These are phyloP conservation scores for Habropoda laboriosa DNA, from an alignment of 1,140 invertebrate genomes.

Conservation along the genomic window DNA sequence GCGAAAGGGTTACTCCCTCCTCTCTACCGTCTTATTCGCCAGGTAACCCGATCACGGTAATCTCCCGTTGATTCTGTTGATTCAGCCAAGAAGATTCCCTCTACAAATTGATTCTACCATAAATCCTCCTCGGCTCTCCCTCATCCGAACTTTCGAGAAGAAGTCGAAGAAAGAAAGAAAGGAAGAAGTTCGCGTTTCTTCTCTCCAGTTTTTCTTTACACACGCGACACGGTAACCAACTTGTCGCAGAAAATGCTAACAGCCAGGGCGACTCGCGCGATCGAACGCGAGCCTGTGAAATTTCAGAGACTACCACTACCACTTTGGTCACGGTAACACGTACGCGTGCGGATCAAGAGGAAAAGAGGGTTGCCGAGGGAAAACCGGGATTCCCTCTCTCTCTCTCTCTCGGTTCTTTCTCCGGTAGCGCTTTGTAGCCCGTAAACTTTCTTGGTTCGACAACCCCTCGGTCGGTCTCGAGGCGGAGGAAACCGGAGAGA, in stretches of 20 bases:
- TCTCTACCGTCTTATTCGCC: no score
- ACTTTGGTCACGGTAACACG: conserved; percentile 8
- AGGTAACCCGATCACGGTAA: no score
- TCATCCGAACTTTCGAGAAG: neutral
- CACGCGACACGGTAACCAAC: conserved; percentile 43
- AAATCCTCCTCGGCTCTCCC: no score
- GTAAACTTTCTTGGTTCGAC: conserved; percentile 77
- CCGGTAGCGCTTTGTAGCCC: conserved; percentile 68
- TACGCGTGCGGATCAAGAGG: conserved; percentile 11
- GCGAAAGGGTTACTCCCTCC: no score
- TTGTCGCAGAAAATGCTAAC: conserved; percentile 50
- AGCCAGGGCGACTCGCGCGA: conserved; percentile 24
- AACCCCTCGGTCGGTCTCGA: conserved; percentile 70
- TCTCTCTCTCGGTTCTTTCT: conserved; percentile 49
- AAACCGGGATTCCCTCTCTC: neutral
- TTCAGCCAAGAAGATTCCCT: no score
- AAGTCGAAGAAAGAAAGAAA: neutral
- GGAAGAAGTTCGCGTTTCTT: neutral
- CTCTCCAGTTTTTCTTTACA: neutral
- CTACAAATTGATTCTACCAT: no score
- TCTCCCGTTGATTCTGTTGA: no score
- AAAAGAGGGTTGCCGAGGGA: conserved; percentile 6
- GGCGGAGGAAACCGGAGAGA: conserved; percentile 42
- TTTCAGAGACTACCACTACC: conserved; percentile 10
- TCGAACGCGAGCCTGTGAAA: conserved; percentile 30